Evolutionary conservation across 2,113 vertebrate genomes (phyloP).

Genomic region (Sciurus niger): DNA sequence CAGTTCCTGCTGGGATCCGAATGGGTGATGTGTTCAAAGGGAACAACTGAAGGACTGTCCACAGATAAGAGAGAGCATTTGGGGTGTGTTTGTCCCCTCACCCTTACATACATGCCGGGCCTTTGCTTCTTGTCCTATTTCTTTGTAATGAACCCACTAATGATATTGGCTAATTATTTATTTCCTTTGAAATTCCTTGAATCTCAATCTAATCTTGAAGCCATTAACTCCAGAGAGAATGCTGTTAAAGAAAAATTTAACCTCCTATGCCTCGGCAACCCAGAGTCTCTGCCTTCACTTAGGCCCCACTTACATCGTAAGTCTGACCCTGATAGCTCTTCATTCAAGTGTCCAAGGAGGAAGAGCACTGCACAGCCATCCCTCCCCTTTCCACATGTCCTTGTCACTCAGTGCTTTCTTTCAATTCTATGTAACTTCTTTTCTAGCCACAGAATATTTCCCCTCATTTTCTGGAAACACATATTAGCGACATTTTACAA

Average conservation of each 20-base stretch:
- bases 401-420: not conserved
- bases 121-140: not conserved
- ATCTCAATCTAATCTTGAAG: not conserved
- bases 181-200: not conserved
- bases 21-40: not conserved
- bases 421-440: fast-evolving
- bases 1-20: not conserved
- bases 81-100: fast-evolving
- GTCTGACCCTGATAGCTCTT: fast-evolving
- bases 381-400: fast-evolving
- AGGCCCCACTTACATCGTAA: fast-evolving
- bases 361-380: fast-evolving
- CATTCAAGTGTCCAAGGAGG: fast-evolving
- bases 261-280: fast-evolving
- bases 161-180: not conserved
- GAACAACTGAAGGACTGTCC: fast-evolving
- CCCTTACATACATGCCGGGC: fast-evolving
- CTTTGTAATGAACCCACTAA: no score
- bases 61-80: fast-evolving
- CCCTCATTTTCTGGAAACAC: not conserved
- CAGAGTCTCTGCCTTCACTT: not conserved
- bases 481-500: not conserved
- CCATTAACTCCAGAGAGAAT: not conserved
- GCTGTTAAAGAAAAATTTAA: no score
- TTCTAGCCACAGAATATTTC: fast-evolving